phyloP scores from a whole-genome alignment of 2,888 invertebrate genomes.

The Drosophila pseudotalamancana region DNA sequence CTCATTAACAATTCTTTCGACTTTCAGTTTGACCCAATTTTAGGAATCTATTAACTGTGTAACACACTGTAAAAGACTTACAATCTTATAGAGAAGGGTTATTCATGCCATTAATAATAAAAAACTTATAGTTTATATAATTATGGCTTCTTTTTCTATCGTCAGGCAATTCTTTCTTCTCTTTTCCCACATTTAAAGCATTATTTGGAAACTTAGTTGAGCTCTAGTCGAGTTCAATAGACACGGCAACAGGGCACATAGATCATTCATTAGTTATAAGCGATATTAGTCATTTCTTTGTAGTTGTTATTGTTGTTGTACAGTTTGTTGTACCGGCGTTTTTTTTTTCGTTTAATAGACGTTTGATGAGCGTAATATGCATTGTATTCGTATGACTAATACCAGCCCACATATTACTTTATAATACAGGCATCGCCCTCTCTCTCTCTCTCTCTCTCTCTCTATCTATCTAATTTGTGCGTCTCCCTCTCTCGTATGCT shows the following conservation, averaged over 20 bases:
- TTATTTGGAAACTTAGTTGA: constrained; percentile 3
- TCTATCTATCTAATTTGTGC: no score
- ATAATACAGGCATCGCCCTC: constrained; percentile 22
- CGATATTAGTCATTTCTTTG: constrained; percentile 38
- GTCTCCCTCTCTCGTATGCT: neutral
- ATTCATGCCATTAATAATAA: neutral
- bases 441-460: neutral
- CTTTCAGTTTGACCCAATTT: constrained; percentile 12
- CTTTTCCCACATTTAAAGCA: neutral
- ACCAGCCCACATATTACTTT: constrained; percentile 3
- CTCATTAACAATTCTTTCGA: neutral
- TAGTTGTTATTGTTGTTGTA: no score
- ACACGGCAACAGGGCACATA: constrained; percentile 6
- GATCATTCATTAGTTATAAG: constrained; percentile 3
- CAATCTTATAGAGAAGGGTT: neutral
- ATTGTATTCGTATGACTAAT: constrained; percentile 36
- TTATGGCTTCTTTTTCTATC: neutral
- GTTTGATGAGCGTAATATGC: constrained; percentile 26
- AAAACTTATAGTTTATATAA: neutral
- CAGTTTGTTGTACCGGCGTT: constrained; percentile 28
- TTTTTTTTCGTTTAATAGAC: neutral
- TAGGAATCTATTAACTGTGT: neutral
- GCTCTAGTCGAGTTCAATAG: no score
- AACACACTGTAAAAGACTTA: neutral
- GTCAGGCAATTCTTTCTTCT: neutral